Percentiles rank a stretch among this genome's conserved stretches.
Evolutionary conservation across 2,113 vertebrate species (phyloP).

Genomic region (Machaerirhynchus nigripectus): DNA sequence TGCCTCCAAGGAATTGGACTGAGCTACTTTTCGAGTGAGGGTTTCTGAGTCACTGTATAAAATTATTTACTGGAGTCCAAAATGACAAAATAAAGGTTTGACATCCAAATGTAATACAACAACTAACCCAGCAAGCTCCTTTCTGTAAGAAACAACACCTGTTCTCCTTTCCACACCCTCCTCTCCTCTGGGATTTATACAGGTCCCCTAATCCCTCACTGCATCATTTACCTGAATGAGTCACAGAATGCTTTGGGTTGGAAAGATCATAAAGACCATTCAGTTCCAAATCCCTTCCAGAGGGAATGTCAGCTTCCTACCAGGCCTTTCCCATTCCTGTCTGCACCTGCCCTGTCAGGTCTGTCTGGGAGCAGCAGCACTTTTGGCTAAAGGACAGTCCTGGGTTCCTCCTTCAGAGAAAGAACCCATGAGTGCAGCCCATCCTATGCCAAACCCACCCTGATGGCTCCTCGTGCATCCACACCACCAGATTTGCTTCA

Average conservation of each 20-base stretch:
- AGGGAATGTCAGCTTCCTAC: neutral
- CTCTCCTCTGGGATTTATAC: neutral
- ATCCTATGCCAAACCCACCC: rapidly evolving
- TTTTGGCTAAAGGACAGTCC: neutral
- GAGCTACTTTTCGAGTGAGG: neutral
- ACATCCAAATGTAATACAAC: neutral
- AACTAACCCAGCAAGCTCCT: neutral
- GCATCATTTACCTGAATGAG: neutral
- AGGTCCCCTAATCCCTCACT: neutral
- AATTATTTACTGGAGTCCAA: neutral
- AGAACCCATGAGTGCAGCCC: rapidly evolving
- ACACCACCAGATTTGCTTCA: neutral
- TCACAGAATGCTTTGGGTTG: neutral
- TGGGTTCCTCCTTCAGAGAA: neutral
- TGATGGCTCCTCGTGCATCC: rapidly evolving
- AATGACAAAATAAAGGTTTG: neutral
- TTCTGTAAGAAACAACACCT: neutral
- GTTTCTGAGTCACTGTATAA: neutral
- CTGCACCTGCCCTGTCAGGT: neutral
- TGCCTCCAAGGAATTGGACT: neutral
- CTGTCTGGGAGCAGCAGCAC: neutral
- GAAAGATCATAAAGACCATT: neutral
- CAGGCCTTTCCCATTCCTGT: neutral
- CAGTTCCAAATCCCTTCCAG: neutral
- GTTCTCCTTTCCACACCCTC: neutral